These are phyloP conservation scores for Phalera bucephala DNA, from an alignment of 2,888 invertebrate genomes.

Conservation along the genomic window DNA sequence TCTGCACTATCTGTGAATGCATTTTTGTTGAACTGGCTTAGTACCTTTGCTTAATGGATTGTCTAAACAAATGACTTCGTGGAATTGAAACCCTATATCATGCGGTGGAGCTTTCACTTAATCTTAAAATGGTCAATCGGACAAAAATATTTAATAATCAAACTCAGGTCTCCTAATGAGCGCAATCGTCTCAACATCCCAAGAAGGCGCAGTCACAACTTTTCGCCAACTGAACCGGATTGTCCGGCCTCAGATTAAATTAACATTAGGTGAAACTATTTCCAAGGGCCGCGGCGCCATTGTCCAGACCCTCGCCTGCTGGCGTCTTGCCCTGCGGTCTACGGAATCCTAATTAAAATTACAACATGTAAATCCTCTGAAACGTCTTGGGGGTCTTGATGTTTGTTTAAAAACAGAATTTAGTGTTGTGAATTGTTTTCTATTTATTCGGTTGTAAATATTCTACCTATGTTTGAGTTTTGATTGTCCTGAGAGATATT, in stretches of 20 bases:
- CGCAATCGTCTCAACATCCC: slow-evolving; percentile 47
- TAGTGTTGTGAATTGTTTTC: slow-evolving; percentile 28
- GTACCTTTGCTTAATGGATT: too few relatives aligned
- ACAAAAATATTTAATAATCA: too few relatives aligned
- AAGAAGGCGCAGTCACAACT: slow-evolving; percentile 70
- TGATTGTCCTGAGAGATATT: too few relatives aligned
- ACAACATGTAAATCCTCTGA: slow-evolving; percentile 74
- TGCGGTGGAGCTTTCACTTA: too few relatives aligned
- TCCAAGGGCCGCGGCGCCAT: slow-evolving; percentile 42
- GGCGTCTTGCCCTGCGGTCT: slow-evolving; percentile 56
- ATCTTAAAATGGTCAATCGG: too few relatives aligned
- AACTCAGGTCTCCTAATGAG: slow-evolving; percentile 25
- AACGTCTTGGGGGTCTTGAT: slow-evolving; percentile 55
- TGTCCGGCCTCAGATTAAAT: slow-evolving; percentile 79
- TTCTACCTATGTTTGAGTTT: slow-evolving; percentile 9
- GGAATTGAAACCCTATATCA: too few relatives aligned
- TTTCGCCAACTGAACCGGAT: slow-evolving; percentile 51
- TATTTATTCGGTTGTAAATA: slow-evolving; percentile 18
- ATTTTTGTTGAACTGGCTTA: too few relatives aligned
- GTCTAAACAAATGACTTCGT: too few relatives aligned
- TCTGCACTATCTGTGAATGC: too few relatives aligned
- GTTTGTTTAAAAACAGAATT: slow-evolving; percentile 55
- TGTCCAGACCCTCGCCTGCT: slow-evolving; percentile 18
- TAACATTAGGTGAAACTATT: slow-evolving; percentile 78
- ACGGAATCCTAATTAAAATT: slow-evolving; percentile 78